Base-by-base conservation (phyloP, 37 sponge, comb jelly and placozoan species). In the Bolinopsis microptera region DNA sequence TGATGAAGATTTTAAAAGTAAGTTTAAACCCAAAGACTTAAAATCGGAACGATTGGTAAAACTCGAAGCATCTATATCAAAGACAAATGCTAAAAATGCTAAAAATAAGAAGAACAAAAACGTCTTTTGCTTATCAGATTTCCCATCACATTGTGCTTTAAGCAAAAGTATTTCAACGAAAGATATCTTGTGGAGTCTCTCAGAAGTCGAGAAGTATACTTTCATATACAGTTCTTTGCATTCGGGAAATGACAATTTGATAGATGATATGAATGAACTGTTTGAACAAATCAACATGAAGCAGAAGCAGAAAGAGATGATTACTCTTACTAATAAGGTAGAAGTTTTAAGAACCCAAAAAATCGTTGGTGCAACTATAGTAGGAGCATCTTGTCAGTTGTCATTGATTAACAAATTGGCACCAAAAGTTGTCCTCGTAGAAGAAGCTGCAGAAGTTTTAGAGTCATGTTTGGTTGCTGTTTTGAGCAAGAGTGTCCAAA, bases 391-490 rank as follows among this genome's bases (percentile, higher is more conserved):
- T 23, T 95, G 95, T 38, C 77, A 98, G 38, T 77, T 93, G 34
- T 70, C 95, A 36, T 83, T 98, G 30, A 69, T 96, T 22, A 67
- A 95, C 16, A 90, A 83, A 26, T 38, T 96, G 93, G 18, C 69
- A 26, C 97, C 98, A 83, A 95, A 94, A 93, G 95, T 98, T 67
- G 94, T 98, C n/a, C 93, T 98, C 37, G 93, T 98, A 39, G 98
- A 98, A 95, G 98, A 98, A 93, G 97, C 97, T 38, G 98, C 98
- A 68, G 98, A 98, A 69, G 95, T 98, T 0, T 92, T 98, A n/a
- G 98, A 98, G 74, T 72, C 98, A 33, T 97, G 96, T 76, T 75
- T 98, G 18, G 40, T 97, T 28, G 95, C 96, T 26, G 95, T 95
- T 37, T 94, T 98, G 32, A 93, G 96, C 25, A 92, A 96, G 32